phyloP scores from a whole-genome alignment of 2,113 vertebrate genomes.

The Emydura subglobosa region DNA sequence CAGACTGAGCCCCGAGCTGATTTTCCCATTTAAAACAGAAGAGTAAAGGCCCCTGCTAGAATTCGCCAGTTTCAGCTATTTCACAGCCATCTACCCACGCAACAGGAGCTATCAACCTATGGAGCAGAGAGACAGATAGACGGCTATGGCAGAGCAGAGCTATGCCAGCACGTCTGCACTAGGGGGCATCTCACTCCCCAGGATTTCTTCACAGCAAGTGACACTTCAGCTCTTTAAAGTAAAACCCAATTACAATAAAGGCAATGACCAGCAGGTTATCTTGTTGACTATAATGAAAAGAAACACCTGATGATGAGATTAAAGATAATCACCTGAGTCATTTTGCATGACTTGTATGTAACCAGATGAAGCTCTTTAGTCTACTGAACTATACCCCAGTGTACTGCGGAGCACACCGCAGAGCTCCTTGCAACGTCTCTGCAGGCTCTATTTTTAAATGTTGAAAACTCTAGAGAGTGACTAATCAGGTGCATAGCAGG shows the following conservation, averaged over 20 bases:
- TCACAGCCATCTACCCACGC: neutral
- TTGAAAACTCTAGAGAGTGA: slow-evolving; percentile 47
- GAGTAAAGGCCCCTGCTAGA: slow-evolving; percentile 5
- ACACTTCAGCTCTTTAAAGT: slow-evolving; percentile 14
- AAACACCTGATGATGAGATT: slow-evolving; percentile 48
- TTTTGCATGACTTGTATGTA: slow-evolving; percentile 37
- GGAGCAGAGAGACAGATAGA: rapidly evolving
- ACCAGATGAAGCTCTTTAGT: slow-evolving; percentile 46
- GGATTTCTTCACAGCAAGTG: slow-evolving; percentile 19
- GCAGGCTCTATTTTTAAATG: neutral
- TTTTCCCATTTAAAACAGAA: slow-evolving; percentile 43
- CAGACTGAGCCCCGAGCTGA: neutral
- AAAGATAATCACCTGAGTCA: slow-evolving; percentile 64
- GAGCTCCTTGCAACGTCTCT: neutral
- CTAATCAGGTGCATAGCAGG: slow-evolving; percentile 8
- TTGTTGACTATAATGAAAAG: slow-evolving; percentile 32
- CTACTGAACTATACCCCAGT: slow-evolving; percentile 45
- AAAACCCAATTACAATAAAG: slow-evolving; percentile 2
- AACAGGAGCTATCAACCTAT: rapidly evolving
- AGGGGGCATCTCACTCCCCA: slow-evolving; percentile 2
- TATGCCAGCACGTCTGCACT: neutral
- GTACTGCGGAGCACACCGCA: neutral
- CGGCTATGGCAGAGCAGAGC: neutral
- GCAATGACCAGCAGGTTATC: slow-evolving; percentile 31
- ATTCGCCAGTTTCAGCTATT: neutral